These are phyloP conservation scores for Corynorhinus townsendii DNA, from an alignment of 2,113 vertebrate species.

Conservation along the genomic window DNA sequence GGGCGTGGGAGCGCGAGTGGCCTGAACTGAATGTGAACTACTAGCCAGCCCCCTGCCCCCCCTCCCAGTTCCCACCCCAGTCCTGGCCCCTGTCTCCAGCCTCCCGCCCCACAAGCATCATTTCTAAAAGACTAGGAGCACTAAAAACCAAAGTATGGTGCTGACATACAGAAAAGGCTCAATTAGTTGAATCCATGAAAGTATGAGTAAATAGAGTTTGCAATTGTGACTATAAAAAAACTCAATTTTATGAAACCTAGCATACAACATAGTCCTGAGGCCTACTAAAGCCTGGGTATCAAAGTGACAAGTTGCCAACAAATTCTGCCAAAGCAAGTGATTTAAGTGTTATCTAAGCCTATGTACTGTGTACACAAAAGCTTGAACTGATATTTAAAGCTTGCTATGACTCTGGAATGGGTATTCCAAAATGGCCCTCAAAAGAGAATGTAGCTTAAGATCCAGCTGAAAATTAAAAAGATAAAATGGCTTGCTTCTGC, in stretches of 20 bases:
- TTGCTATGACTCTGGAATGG: neutral
- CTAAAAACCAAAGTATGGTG: neutral
- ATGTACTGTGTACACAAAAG: neutral
- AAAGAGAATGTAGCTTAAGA: neutral
- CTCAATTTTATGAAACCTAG: constrained; percentile 14
- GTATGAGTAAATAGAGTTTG: neutral
- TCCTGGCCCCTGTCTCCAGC: too few species aligned
- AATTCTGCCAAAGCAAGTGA: constrained; percentile 15
- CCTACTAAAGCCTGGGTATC: neutral
- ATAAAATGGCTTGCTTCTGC: neutral
- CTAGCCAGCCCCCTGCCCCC: too few species aligned
- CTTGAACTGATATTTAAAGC: neutral
- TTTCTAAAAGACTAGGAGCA: neutral
- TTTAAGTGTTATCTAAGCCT: neutral
- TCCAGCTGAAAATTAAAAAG: neutral
- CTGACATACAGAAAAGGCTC: neutral
- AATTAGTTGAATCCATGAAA: neutral
- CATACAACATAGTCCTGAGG: neutral
- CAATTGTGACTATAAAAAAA: neutral
- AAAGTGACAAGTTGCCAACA: neutral
- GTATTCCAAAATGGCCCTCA: neutral
- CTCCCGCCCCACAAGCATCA: neutral
- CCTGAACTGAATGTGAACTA: too few species aligned
- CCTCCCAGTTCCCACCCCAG: too few species aligned
- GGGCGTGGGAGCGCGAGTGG: too few species aligned